phyloP scores from a whole-genome alignment of 2,113 vertebrate species.

The Centropristis striata region DNA sequence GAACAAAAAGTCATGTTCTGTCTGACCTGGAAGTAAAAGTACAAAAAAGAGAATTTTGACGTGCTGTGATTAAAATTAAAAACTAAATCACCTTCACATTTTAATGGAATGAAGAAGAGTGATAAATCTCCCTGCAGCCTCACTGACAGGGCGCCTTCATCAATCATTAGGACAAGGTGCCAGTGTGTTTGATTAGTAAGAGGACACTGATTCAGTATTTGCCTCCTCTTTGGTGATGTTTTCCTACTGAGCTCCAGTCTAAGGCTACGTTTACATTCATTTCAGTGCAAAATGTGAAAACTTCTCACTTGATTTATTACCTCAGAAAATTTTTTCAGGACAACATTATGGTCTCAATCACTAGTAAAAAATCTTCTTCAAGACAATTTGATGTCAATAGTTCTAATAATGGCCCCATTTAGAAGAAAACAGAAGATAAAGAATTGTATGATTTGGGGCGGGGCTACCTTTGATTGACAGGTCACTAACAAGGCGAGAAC shows the following conservation, averaged over 20 bases:
- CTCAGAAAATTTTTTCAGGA: too few relatives aligned
- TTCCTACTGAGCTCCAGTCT: constrained; percentile 19
- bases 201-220: neutral
- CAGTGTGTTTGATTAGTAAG: constrained; percentile 32
- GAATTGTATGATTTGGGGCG: too few relatives aligned
- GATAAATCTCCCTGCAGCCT: neutral
- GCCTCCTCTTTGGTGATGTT: constrained; percentile 8
- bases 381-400: too few relatives aligned
- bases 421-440: too few relatives aligned
- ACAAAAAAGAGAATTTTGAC: neutral
- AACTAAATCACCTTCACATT: neutral
- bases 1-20: neutral
- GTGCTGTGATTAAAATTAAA: neutral
- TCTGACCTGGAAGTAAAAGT: constrained; percentile 8
- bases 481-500: too few relatives aligned
- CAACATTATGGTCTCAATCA: too few relatives aligned
- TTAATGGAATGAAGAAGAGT: neutral
- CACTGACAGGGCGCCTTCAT: constrained; percentile 4
- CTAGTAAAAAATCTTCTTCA: too few relatives aligned
- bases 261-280: too few relatives aligned
- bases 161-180: neutral
- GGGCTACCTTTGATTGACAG: too few relatives aligned
- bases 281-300: too few relatives aligned
- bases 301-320: too few relatives aligned
- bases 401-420: too few relatives aligned